Conservation (phyloP, 2,888 invertebrate species). For the Pteria penguin region DNA sequence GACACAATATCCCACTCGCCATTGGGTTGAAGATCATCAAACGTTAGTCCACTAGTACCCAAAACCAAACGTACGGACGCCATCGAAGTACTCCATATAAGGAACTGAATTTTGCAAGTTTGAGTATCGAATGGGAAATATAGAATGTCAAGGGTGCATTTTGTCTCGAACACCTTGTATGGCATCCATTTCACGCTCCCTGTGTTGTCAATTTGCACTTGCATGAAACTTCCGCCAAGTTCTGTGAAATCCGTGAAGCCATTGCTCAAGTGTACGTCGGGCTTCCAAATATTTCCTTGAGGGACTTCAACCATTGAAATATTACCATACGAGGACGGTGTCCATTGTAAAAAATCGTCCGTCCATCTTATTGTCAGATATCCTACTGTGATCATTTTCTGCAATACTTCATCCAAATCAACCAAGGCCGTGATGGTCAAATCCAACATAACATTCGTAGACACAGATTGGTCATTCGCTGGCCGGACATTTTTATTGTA, state of each 20-base stretch:
- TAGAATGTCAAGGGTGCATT: conserved; percentile 50
- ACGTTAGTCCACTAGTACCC: no score
- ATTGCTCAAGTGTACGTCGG: conserved; percentile 56
- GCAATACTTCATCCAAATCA: conserved; percentile 51
- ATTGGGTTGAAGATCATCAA: no score
- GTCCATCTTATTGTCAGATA: conserved; percentile 52
- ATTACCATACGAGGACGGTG: conserved; percentile 39
- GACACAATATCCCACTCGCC: no score
- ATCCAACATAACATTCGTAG: conserved; percentile 44
- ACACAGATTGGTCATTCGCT: conserved; percentile 42
- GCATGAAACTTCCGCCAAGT: conserved; percentile 53
- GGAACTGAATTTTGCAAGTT: conserved; percentile 50
- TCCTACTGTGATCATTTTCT: conserved; percentile 51
- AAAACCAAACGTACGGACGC: no score
- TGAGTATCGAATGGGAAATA: conserved; percentile 59
- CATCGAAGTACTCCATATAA: no score
- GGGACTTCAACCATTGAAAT: conserved; percentile 48
- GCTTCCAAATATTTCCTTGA: conserved; percentile 58
- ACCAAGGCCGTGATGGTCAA: conserved; percentile 54
- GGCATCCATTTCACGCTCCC: conserved; percentile 54
- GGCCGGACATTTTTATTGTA: conserved; percentile 59
- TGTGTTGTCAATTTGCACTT: conserved; percentile 26
- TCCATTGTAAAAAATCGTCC: conserved; percentile 53
- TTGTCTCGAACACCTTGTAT: conserved; percentile 54
- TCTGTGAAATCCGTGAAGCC: conserved; percentile 48